Evolutionary conservation across 2,797 vertebrate genomes (phyloP).

Genomic region (Trachops cirrhosus): DNA sequence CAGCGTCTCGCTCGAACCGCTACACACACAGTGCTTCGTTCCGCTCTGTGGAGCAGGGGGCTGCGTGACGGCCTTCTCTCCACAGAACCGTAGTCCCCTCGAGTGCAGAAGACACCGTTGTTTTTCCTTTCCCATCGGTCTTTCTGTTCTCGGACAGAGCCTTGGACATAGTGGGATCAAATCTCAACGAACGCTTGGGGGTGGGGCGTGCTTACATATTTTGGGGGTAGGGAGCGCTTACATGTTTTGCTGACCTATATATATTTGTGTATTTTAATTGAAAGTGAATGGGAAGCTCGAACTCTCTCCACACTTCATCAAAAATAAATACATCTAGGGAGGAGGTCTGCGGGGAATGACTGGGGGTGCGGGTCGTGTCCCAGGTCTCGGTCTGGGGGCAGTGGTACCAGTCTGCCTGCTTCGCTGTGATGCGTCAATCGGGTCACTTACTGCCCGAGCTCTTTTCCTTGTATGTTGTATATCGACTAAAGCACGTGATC

Average conservation of each 20-base stretch:
- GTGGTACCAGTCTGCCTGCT: not conserved
- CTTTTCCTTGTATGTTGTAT: not conserved
- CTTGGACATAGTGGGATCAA: not conserved
- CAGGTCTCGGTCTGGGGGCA: not conserved
- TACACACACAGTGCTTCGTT: not conserved
- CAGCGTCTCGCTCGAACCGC: not conserved
- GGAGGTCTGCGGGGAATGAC: not conserved
- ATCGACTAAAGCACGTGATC: not conserved
- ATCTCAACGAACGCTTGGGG: not conserved
- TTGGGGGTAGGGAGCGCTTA: not conserved
- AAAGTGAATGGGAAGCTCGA: not conserved
- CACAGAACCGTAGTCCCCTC: not conserved
- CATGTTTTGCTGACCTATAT: not conserved
- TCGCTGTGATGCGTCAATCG: not conserved
- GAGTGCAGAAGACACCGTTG: not conserved
- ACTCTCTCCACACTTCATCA: not conserved
- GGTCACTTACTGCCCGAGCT: not conserved
- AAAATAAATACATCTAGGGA: not conserved
- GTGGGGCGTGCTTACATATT: not conserved
- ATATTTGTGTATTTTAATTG: conserved; percentile 22
- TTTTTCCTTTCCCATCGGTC: not conserved
- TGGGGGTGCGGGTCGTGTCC: not conserved
- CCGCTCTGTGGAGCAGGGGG: not conserved
- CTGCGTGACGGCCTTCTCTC: not conserved
- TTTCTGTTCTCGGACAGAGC: not conserved